Evolutionary conservation across 2,113 vertebrate species (phyloP).

Genomic region (Syrmaticus mikado): DNA sequence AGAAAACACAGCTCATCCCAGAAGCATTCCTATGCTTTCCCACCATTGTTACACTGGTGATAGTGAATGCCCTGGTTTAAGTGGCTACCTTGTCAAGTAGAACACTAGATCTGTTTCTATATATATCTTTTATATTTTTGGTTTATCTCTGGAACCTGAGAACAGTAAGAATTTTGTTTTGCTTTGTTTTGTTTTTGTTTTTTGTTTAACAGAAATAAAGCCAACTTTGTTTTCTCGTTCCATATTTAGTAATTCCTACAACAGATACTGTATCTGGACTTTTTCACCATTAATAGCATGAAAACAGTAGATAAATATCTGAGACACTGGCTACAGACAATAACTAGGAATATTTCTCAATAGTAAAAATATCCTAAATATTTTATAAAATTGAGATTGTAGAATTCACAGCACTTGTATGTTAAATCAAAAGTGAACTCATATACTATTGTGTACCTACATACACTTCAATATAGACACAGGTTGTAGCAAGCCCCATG

Average conservation of each 20-base stretch:
- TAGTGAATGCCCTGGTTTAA: neutral
- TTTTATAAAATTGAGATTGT: neutral
- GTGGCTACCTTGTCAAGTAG: neutral
- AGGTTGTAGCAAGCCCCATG: neutral
- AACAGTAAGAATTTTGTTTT: neutral
- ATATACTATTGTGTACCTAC: neutral
- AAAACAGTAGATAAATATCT: neutral
- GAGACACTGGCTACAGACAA: neutral
- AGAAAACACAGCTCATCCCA: neutral
- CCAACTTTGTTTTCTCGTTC: neutral
- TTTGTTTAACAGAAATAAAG: neutral
- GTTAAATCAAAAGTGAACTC: neutral
- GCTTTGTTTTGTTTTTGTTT: neutral
- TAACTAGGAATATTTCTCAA: neutral
- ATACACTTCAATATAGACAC: neutral
- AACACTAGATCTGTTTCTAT: neutral
- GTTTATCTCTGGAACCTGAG: neutral
- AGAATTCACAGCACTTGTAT: neutral
- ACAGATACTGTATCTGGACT: neutral
- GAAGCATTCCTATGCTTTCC: neutral
- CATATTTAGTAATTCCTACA: rapidly evolving
- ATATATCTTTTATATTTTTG: neutral
- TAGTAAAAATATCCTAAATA: neutral
- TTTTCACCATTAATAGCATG: neutral
- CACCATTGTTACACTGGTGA: rapidly evolving